These are phyloP conservation scores for Tarsius wallacei DNA, from an alignment of 2,797 vertebrate genomes.

Conservation along the genomic window DNA sequence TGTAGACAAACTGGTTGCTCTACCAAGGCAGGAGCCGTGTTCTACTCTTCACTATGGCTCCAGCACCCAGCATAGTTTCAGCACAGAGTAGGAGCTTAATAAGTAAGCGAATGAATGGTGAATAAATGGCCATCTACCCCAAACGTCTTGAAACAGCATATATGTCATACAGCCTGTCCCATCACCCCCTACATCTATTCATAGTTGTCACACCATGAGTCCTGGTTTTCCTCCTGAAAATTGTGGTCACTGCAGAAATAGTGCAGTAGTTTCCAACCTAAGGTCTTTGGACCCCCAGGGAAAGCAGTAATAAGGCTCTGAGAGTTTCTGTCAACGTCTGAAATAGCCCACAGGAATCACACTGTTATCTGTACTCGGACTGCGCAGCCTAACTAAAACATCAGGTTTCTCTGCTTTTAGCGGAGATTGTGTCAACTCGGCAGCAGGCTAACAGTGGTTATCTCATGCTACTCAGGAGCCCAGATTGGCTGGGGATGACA, in stretches of 20 bases:
- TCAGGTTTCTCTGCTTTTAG: slow-evolving; percentile 64
- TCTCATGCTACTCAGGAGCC: not conserved
- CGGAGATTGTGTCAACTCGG: not conserved
- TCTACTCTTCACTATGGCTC: not conserved
- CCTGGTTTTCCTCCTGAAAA: slow-evolving; percentile 73
- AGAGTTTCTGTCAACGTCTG: slow-evolving; percentile 70
- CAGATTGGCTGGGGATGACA: slow-evolving; percentile 78
- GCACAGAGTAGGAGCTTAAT: not conserved
- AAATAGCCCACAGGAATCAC: slow-evolving; percentile 76
- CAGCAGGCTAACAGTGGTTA: not conserved
- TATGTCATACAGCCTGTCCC: not conserved
- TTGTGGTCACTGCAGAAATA: slow-evolving; percentile 70
- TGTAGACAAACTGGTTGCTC: not conserved
- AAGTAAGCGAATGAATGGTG: not conserved
- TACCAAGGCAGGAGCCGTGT: not conserved
- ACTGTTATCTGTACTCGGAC: slow-evolving; percentile 21
- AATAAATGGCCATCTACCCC: not conserved
- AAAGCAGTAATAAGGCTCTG: slow-evolving; percentile 73
- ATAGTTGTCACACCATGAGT: slow-evolving; percentile 58
- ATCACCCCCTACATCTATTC: not conserved
- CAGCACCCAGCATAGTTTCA: not conserved
- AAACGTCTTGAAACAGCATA: slow-evolving; percentile 50
- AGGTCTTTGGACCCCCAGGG: slow-evolving; percentile 77
- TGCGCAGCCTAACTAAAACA: slow-evolving; percentile 1
- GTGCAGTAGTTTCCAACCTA: not conserved